Evolutionary conservation across 1,140 invertebrate genomes (phyloP).

Genomic region (Pissodes strobi): DNA sequence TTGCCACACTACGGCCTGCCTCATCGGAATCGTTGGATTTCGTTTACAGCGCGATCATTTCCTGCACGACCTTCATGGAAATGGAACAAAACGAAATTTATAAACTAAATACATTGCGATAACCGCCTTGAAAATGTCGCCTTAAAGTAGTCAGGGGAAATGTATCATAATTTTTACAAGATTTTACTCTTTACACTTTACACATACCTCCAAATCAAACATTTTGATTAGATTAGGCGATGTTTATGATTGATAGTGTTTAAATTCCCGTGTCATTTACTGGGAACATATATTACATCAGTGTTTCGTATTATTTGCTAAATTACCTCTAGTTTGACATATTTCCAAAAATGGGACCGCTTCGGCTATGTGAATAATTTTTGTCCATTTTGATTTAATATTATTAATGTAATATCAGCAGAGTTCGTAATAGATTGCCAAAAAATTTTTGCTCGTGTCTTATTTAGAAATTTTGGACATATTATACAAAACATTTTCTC

Average conservation of each 20-base stretch:
- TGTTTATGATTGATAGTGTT: conserved; percentile 21
- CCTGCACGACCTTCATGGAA: conserved; percentile 38
- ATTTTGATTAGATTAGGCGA: conserved; percentile 28
- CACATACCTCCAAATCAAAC: conserved; percentile 15
- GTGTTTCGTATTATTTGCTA: no score
- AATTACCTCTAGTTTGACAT: no score
- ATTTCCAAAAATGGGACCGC: no score
- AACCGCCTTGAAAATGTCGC: conserved; percentile 8
- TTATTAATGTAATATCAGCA: no score
- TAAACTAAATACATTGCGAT: conserved; percentile 27
- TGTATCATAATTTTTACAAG: conserved; percentile 28
- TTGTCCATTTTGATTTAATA: no score
- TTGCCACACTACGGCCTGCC: conserved; percentile 29
- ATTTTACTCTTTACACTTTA: conserved; percentile 10
- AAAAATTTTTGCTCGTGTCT: no score
- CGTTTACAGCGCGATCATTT: conserved; percentile 30
- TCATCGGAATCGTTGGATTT: conserved; percentile 27
- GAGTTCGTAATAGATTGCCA: no score
- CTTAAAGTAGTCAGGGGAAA: conserved; percentile 20
- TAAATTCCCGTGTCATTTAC: no score
- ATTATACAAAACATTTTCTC: no score
- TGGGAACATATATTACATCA: no score
- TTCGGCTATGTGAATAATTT: no score
- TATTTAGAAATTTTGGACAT: no score
- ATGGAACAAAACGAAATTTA: conserved; percentile 39